Percentiles rank a stretch among this genome's conserved stretches.
phyloP scores from a whole-genome alignment of 2,113 vertebrate genomes.

The Nothoprocta pentlandii region DNA sequence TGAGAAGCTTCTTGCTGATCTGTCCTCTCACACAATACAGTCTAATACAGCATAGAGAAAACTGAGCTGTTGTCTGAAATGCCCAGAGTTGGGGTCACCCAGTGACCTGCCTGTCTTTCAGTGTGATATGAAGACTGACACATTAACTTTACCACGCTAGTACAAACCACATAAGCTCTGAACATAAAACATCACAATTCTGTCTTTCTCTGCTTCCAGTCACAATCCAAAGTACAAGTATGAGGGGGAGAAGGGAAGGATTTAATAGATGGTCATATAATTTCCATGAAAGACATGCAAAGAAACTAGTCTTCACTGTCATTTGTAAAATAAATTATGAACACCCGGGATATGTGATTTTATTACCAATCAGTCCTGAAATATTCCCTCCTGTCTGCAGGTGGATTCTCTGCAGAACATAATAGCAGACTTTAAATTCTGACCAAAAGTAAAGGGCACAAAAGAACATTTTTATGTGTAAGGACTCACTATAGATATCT shows the following conservation, averaged over 20 bases:
- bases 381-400: conserved; percentile 51
- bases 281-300: conserved; percentile 1
- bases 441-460: not conserved
- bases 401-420: not conserved
- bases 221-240: not conserved
- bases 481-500: not conserved
- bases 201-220: not conserved
- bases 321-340: conserved; percentile 43
- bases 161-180: not conserved
- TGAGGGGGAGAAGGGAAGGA: not conserved
- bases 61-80: rapidly evolving
- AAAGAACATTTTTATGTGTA: conserved; percentile 14
- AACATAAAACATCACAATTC: not conserved
- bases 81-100: not conserved
- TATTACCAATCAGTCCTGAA: conserved; percentile 66
- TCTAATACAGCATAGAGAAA: rapidly evolving
- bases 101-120: not conserved
- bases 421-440: not conserved
- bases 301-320: not conserved
- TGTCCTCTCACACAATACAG: rapidly evolving
- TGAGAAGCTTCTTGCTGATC: not conserved
- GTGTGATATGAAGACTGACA: not conserved
- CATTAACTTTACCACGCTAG: rapidly evolving
- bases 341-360: not conserved
- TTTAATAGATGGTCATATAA: not conserved